phyloP scores from a whole-genome alignment of 2,888 invertebrate genomes.

The Julus scandinavius region DNA sequence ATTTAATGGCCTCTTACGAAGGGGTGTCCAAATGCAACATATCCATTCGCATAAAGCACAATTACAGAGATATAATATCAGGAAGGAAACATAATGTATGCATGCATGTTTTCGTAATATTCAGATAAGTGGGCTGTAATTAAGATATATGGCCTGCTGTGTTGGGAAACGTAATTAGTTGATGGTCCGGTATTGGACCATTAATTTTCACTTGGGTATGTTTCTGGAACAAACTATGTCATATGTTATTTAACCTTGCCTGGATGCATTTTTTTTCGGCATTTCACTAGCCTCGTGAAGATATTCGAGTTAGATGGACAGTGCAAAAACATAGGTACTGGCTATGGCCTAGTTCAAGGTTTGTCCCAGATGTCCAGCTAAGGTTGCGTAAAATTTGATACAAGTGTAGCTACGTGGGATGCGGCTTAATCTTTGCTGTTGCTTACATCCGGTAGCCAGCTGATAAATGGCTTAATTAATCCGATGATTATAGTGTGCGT shows the following conservation, averaged over 20 bases:
- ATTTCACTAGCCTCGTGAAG: neutral
- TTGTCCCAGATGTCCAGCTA: neutral
- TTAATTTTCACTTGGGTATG: neutral
- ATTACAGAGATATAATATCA: neutral
- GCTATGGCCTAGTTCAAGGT: conserved; percentile 13
- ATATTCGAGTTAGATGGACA: neutral
- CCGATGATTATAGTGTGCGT: neutral
- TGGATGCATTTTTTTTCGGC: neutral
- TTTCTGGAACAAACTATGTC: neutral
- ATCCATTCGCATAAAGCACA: neutral
- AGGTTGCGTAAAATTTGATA: neutral
- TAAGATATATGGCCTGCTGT: neutral
- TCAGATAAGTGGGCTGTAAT: neutral
- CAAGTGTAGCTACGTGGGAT: neutral
- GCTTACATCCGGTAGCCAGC: neutral
- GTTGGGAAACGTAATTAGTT: neutral
- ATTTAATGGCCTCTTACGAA: neutral
- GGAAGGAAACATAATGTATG: neutral
- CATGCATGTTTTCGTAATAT: neutral
- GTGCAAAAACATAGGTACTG: neutral
- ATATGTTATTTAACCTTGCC: neutral
- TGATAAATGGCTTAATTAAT: conserved; percentile 25
- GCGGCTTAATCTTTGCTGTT: neutral
- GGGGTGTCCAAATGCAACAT: neutral
- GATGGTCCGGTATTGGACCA: neutral